Conservation (phyloP, 2,888 invertebrate genomes). For the Phyllotreta cruciferae region DNA sequence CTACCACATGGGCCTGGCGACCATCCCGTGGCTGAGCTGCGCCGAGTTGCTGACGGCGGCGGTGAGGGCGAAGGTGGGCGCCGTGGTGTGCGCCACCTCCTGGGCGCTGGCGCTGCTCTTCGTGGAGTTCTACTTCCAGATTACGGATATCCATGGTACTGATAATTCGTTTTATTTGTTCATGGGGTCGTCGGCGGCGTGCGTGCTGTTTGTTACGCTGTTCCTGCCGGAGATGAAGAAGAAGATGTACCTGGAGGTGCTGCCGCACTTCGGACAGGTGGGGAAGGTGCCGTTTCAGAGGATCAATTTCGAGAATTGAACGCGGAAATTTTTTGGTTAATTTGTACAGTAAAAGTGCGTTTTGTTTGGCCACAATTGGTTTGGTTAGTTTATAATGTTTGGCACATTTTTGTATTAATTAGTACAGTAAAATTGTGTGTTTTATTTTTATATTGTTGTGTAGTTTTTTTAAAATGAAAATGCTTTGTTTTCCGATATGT, state of each 20-base stretch:
- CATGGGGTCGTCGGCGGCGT: slow-evolving; percentile 69
- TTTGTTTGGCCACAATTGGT: too few species aligned
- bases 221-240: slow-evolving; percentile 55
- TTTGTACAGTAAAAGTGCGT: too few species aligned
- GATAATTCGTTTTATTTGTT: slow-evolving; percentile 80
- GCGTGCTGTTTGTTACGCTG: slow-evolving; percentile 66
- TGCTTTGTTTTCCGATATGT: too few species aligned
- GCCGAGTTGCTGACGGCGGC: slow-evolving; percentile 83
- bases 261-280: slow-evolving; percentile 1
- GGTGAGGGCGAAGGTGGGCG: slow-evolving; percentile 78
- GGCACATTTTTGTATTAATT: too few species aligned
- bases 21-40: slow-evolving; percentile 87
- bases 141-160: slow-evolving; percentile 65
- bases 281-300: not conserved
- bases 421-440: too few species aligned
- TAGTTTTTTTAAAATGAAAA: too few species aligned
- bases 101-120: slow-evolving; percentile 84
- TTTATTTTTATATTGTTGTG: too few species aligned
- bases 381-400: too few species aligned
- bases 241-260: slow-evolving; percentile 38
- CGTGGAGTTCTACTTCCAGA: slow-evolving; percentile 73
- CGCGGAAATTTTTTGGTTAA: too few species aligned
- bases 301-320: too few species aligned
- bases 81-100: slow-evolving; percentile 81
- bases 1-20: slow-evolving; percentile 84